phyloP scores from a whole-genome alignment of 2,113 vertebrate genomes.

The Xyrauchen texanus region DNA sequence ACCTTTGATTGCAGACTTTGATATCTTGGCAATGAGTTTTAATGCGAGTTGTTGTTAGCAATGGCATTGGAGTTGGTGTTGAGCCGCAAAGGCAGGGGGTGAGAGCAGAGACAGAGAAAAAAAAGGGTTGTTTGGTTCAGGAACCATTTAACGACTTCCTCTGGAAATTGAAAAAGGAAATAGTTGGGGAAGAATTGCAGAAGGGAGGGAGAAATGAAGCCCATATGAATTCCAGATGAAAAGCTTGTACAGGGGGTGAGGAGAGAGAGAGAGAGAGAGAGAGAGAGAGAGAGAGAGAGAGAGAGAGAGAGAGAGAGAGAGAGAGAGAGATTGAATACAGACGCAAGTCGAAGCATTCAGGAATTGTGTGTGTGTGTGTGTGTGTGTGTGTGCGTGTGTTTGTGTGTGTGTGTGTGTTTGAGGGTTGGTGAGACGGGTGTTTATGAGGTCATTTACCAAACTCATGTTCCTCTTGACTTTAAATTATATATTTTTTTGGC shows the following conservation, averaged over 20 bases:
- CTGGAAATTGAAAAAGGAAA: constrained; percentile 88
- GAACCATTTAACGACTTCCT: constrained; percentile 85
- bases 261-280: constrained; percentile 40
- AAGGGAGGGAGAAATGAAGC: constrained; percentile 67
- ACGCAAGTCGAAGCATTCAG: neutral
- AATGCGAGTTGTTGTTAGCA: constrained; percentile 7
- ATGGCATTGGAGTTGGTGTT: neutral
- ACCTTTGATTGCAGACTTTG: no score
- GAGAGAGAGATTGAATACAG: constrained; percentile 34
- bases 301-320: constrained; percentile 37
- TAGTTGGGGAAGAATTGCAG: constrained; percentile 81
- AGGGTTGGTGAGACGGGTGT: constrained; percentile 63
- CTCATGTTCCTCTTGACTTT: constrained; percentile 75
- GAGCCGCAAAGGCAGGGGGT: constrained; percentile 12
- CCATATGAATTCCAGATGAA: constrained; percentile 86
- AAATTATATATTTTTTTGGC: constrained; percentile 60
- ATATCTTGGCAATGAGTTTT: neutral
- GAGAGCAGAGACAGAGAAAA: constrained; percentile 39
- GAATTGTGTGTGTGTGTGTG: constrained; percentile 47
- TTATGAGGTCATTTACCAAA: constrained; percentile 85
- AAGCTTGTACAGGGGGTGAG: constrained; percentile 61
- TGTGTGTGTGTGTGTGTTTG: constrained; percentile 17
- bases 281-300: constrained; percentile 29
- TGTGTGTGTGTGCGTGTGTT: constrained; percentile 17
- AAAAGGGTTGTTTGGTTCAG: constrained; percentile 77